Percentiles rank a stretch among this genome's conserved stretches.
These are phyloP conservation scores for Orientallactaga sibirica DNA, from an alignment of 2,797 vertebrate species.

Conservation along the genomic window DNA sequence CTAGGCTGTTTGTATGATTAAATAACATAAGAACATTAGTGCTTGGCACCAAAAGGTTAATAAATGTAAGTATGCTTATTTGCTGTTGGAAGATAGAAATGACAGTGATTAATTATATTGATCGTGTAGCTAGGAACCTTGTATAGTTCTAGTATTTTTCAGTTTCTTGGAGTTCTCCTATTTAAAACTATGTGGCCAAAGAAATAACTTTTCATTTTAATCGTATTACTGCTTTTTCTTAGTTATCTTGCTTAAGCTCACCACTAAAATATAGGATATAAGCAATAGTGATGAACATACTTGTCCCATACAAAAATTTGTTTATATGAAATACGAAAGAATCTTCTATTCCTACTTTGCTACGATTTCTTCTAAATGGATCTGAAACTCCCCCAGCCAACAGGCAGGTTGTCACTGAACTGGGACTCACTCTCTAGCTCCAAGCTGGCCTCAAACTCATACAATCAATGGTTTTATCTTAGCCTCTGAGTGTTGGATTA, in stretches of 20 bases:
- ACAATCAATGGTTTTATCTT: too few relatives aligned
- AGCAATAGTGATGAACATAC: neutral
- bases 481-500: too few relatives aligned
- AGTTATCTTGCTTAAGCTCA: neutral
- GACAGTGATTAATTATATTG: neutral
- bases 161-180: slow-evolving; percentile 3
- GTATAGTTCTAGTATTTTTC: neutral
- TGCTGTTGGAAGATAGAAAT: neutral
- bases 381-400: neutral
- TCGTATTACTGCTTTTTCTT: neutral
- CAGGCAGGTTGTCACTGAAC: too few relatives aligned
- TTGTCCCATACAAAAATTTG: slow-evolving; percentile 24
- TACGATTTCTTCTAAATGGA: neutral
- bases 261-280: neutral
- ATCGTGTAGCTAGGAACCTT: neutral
- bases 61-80: neutral
- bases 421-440: too few relatives aligned
- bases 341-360: neutral
- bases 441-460: too few relatives aligned
- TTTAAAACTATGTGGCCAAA: neutral
- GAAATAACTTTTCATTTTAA: slow-evolving; percentile 28
- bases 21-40: neutral
- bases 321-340: slow-evolving; percentile 22
- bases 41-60: neutral
- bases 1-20: slow-evolving; percentile 3